Conservation (phyloP, 2,113 vertebrate genomes). For the Pelvicachromis taeniatus region DNA sequence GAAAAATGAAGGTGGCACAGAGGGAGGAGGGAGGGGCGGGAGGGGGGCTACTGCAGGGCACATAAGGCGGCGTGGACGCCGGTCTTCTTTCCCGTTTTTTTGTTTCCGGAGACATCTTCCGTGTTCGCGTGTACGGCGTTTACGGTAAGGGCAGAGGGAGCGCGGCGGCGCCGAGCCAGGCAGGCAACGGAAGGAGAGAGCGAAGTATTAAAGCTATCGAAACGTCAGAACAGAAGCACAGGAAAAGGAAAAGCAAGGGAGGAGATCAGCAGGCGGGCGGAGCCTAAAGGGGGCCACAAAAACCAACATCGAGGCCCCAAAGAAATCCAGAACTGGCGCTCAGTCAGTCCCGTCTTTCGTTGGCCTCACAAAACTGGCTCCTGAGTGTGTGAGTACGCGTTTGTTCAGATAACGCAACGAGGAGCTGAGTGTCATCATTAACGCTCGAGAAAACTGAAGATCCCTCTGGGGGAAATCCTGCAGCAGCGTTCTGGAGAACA, state of each 20-base stretch:
- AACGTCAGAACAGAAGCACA: conserved; percentile 58
- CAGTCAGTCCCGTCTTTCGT: background rate
- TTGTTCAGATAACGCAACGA: background rate
- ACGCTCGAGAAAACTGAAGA: background rate
- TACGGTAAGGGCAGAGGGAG: conserved; percentile 41
- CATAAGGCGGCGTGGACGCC: conserved; percentile 49
- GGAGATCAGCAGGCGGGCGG: conserved; percentile 16
- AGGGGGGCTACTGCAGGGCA: conserved; percentile 34
- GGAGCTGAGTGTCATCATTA: background rate
- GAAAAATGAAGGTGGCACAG: conserved; percentile 6
- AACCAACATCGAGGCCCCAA: conserved; percentile 21
- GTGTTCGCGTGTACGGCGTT: background rate
- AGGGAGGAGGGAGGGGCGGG: background rate
- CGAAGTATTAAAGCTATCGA: conserved; percentile 68
- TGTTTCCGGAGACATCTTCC: conserved; percentile 4
- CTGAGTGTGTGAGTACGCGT: background rate
- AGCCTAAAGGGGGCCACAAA: conserved; percentile 37
- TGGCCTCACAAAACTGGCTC: conserved; percentile 32
- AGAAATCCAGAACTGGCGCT: background rate
- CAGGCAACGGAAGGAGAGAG: conserved; percentile 35
- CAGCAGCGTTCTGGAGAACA: background rate
- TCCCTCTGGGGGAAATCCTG: background rate
- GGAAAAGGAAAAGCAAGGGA: background rate
- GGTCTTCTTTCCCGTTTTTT: background rate
- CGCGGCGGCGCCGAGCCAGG: conserved; percentile 18